phyloP scores from a whole-genome alignment of 1,140 invertebrate genomes.

The Ostrea edulis region DNA sequence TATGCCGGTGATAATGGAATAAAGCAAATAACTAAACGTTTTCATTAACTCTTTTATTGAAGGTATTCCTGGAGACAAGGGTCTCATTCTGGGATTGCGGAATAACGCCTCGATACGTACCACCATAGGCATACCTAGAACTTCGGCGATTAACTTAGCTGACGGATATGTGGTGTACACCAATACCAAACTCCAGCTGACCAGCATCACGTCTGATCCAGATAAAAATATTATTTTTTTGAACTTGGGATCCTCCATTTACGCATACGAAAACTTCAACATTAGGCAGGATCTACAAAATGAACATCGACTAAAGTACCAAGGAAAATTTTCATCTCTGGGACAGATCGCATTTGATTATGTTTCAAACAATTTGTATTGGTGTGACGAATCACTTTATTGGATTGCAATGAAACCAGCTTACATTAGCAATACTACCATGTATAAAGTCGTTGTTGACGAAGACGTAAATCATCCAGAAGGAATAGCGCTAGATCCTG shows the following conservation, averaged over 20 bases:
- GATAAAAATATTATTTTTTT: neutral
- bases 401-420: slow-evolving; percentile 33
- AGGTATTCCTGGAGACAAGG: neutral
- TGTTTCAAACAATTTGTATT: slow-evolving; percentile 20
- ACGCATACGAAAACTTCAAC: neutral
- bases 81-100: neutral
- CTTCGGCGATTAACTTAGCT: neutral
- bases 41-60: neutral
- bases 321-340: neutral
- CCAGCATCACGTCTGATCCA: neutral
- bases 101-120: neutral
- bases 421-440: neutral
- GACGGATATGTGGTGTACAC: too few relatives aligned
- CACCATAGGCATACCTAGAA: neutral
- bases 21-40: too few relatives aligned
- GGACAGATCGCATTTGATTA: too few relatives aligned
- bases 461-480: neutral
- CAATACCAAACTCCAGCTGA: neutral
- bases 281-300: neutral
- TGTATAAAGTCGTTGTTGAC: neutral
- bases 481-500: neutral
- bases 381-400: neutral
- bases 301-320: too few relatives aligned
- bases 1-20: too few relatives aligned
- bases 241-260: neutral